These are phyloP conservation scores for Perca schrenkii DNA, from an alignment of 2,113 vertebrate species.

Conservation along the genomic window DNA sequence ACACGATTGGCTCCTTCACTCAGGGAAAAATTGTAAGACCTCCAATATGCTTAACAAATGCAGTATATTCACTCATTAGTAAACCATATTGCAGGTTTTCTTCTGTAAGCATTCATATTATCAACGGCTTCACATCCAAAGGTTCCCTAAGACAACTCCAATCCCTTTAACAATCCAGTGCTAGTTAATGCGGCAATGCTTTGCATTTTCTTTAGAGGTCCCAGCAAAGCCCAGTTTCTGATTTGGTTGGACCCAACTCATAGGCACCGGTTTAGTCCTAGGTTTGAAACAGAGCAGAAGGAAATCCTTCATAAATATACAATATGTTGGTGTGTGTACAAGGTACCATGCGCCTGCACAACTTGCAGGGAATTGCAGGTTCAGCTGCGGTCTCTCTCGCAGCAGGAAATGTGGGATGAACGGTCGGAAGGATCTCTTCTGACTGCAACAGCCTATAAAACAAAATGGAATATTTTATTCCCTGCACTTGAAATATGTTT, in stretches of 20 bases:
- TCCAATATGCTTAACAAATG: not conserved
- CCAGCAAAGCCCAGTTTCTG: not conserved
- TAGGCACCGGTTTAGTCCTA: constrained; percentile 6
- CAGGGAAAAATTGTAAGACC: not conserved
- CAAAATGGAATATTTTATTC: not conserved
- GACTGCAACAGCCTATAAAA: constrained; percentile 32
- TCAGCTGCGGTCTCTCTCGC: not conserved
- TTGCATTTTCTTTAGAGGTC: not conserved
- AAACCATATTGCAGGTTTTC: not conserved
- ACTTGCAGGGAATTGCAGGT: constrained; percentile 17
- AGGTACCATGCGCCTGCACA: not conserved
- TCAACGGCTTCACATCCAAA: not conserved
- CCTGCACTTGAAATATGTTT: not conserved
- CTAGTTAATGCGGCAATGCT: not conserved
- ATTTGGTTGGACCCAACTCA: constrained; percentile 1
- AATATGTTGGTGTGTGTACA: not conserved
- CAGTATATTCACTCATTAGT: constrained; percentile 1
- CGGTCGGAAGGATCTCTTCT: not conserved
- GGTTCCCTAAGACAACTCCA: not conserved
- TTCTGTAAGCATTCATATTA: not conserved
- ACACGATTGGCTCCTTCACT: not conserved
- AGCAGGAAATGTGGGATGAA: constrained; percentile 5
- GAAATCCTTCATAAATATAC: not conserved
- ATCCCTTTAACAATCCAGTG: constrained; percentile 15
- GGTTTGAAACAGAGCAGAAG: not conserved